Percentiles rank a stretch among this genome's conserved stretches.
Conservation (phyloP, 2,888 invertebrate genomes). For the Epistrophe grossulariae region DNA sequence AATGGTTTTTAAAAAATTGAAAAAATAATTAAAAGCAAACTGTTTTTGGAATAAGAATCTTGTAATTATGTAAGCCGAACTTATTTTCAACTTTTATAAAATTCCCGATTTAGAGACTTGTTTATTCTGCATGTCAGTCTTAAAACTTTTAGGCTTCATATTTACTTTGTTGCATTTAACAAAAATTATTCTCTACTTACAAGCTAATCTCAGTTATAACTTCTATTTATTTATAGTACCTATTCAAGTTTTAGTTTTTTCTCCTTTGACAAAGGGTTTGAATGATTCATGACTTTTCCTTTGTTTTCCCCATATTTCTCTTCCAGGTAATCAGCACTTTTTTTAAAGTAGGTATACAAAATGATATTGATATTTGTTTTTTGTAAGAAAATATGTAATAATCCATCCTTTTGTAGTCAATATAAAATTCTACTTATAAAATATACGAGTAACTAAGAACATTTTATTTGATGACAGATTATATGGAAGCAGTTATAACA, state of each 20-base stretch:
- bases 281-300: not conserved
- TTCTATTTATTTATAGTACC: not conserved
- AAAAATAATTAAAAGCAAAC: too few species aligned
- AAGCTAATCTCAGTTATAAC: not conserved
- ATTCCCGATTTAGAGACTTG: too few species aligned
- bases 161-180: not conserved
- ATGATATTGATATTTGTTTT: not conserved
- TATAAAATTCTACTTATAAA: not conserved
- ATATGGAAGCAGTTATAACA: not conserved
- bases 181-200: not conserved
- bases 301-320: not conserved
- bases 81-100: too few species aligned
- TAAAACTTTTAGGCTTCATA: too few species aligned
- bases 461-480: conserved; percentile 10
- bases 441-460: not conserved
- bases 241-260: not conserved
- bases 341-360: not conserved
- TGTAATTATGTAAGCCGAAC: too few species aligned
- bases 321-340: not conserved
- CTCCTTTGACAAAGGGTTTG: not conserved
- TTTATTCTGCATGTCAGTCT: too few species aligned
- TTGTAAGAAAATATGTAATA: not conserved
- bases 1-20: too few species aligned
- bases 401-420: conserved; percentile 29
- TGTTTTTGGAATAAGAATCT: not conserved